Percentiles rank a stretch among this genome's conserved stretches.
Evolutionary conservation across 2,888 invertebrate species (phyloP).

Genomic region (Flexamia atlantica): DNA sequence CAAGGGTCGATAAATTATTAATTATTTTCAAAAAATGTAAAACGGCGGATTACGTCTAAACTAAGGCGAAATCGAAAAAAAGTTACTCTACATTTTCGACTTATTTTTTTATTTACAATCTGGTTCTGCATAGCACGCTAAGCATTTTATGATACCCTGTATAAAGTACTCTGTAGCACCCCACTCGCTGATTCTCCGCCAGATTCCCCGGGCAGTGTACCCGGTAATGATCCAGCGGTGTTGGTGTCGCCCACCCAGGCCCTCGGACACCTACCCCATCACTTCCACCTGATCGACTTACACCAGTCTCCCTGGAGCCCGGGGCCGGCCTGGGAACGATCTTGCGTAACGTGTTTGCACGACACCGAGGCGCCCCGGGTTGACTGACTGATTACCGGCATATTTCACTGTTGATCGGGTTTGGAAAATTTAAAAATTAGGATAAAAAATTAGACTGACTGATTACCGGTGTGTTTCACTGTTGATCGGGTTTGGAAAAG

Average conservation of each 20-base stretch:
- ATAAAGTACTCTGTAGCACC: too few species aligned
- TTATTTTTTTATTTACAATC: too few species aligned
- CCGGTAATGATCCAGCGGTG: too few species aligned
- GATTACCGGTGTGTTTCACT: background rate
- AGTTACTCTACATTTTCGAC: too few species aligned
- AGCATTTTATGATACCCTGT: too few species aligned
- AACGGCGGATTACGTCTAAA: too few species aligned
- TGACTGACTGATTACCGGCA: background rate
- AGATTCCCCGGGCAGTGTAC: background rate
- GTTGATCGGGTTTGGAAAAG: background rate
- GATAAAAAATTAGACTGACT: too few species aligned
- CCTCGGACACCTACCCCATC: slow-evolving; percentile 44
- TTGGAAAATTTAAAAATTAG: background rate
- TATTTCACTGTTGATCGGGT: background rate
- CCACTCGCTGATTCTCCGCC: too few species aligned
- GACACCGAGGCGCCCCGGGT: background rate
- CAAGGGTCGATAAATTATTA: too few species aligned
- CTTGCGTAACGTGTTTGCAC: slow-evolving; percentile 53
- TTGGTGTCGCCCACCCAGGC: slow-evolving; percentile 28
- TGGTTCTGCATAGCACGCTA: too few species aligned
- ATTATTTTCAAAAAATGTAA: too few species aligned
- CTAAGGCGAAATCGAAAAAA: too few species aligned
- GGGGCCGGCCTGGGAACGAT: slow-evolving; percentile 5
- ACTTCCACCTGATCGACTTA: slow-evolving; percentile 53
- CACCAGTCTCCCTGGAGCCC: background rate